Percentiles rank a stretch among this genome's conserved stretches.
Conservation (phyloP, 2,113 vertebrate species). For the Rhipidura dahli region DNA sequence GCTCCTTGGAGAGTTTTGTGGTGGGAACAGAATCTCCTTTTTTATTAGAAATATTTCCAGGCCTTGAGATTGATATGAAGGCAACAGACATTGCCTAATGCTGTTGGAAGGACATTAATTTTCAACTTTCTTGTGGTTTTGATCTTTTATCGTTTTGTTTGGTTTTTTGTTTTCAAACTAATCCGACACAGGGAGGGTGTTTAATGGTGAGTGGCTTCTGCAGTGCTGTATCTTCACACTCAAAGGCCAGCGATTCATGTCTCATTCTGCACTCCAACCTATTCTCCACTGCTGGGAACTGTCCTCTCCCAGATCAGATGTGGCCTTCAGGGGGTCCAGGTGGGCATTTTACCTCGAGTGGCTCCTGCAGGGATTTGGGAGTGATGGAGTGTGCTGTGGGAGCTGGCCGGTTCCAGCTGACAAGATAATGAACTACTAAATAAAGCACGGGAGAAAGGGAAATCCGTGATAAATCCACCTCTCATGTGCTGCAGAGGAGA, state of each 20-base stretch:
- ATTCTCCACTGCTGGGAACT: background rate
- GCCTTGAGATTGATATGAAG: background rate
- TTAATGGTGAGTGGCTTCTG: background rate
- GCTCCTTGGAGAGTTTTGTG: background rate
- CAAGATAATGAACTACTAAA: conserved; percentile 62
- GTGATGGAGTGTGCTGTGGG: conserved; percentile 20
- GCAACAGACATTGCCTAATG: background rate
- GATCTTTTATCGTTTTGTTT: background rate
- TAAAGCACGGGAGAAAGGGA: conserved; percentile 39
- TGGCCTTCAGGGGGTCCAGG: background rate
- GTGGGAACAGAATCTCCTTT: background rate
- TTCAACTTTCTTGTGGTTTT: background rate
- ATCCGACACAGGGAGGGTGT: background rate
- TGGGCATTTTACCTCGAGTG: background rate
- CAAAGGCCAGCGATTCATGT: background rate
- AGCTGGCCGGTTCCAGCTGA: conserved; percentile 12
- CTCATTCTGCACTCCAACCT: rapidly evolving
- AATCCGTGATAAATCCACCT: conserved; percentile 56
- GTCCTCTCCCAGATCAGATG: background rate
- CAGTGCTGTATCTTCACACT: background rate
- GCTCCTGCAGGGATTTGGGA: background rate
- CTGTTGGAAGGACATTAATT: background rate
- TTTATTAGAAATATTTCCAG: background rate
- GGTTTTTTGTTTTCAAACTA: background rate
- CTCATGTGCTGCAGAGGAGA: background rate